Percentiles rank a stretch among this genome's conserved stretches.
Evolutionary conservation across 2,888 invertebrate genomes (phyloP).

Genomic region (Dilophus febrilis): DNA sequence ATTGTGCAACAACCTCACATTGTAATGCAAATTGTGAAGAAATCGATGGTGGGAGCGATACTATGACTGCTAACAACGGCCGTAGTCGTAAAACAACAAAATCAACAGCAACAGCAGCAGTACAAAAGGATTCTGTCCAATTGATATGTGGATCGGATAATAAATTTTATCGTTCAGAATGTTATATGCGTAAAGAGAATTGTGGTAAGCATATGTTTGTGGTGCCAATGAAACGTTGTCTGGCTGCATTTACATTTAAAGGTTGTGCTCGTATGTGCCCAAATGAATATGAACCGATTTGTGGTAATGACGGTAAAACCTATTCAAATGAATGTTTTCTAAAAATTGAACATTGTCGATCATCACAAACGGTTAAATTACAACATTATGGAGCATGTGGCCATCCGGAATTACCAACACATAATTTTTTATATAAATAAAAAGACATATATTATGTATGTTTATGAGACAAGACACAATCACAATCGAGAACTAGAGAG

Average conservation of each 20-base stretch:
- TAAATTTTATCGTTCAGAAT: constrained; percentile 76
- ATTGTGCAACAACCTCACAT: constrained; percentile 70
- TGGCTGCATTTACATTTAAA: constrained; percentile 67
- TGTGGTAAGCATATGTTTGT: constrained; percentile 84
- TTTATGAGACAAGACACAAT: no score
- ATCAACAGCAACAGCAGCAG: background rate
- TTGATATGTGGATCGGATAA: constrained; percentile 84
- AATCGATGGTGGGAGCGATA: no score
- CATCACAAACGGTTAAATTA: constrained; percentile 57
- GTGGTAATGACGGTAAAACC: constrained; percentile 82
- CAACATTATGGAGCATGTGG: constrained; percentile 74
- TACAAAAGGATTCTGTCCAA: constrained; percentile 36
- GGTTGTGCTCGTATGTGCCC: constrained; percentile 79
- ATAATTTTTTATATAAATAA: constrained; percentile 70
- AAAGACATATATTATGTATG: no score
- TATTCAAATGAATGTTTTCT: constrained; percentile 88
- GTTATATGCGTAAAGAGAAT: constrained; percentile 79
- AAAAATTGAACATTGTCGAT: constrained; percentile 79
- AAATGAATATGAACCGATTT: constrained; percentile 75
- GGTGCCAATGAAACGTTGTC: constrained; percentile 75
- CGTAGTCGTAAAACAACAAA: no score
- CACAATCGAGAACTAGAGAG: no score
- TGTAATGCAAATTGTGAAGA: constrained; percentile 43
- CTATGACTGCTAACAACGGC: no score
- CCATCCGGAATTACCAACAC: constrained; percentile 68